Conservation (phyloP, 1,140 invertebrate species). For the Lepidostoma basale region DNA sequence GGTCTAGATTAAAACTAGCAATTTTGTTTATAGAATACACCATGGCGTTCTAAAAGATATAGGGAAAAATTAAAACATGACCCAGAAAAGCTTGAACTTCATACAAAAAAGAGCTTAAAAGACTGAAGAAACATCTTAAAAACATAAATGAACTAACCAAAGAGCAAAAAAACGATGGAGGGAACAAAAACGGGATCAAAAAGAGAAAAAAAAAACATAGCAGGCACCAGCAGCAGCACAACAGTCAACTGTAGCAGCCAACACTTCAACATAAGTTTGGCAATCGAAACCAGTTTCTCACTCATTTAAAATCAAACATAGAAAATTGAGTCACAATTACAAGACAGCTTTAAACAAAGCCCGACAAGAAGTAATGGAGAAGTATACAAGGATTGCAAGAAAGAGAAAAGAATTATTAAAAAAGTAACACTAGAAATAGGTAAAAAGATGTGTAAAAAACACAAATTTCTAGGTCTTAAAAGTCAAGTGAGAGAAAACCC, state of each 20-base stretch:
- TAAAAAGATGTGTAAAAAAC: too few relatives aligned
- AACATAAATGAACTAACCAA: neutral
- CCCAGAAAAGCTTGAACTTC: too few relatives aligned
- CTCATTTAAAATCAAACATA: neutral
- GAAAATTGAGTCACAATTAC: neutral
- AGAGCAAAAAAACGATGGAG: neutral
- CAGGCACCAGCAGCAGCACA: neutral
- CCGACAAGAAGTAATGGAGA: too few relatives aligned
- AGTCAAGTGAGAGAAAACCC: too few relatives aligned
- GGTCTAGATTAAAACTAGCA: neutral
- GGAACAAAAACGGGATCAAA: neutral
- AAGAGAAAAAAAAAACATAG: neutral
- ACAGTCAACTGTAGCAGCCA: neutral
- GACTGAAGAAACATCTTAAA: neutral
- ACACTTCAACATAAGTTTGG: neutral
- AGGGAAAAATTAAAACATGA: neutral
- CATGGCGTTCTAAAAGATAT: neutral
- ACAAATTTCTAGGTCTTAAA: too few relatives aligned
- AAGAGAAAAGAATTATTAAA: too few relatives aligned
- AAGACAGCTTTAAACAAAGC: neutral
- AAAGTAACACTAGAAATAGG: too few relatives aligned
- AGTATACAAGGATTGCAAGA: too few relatives aligned
- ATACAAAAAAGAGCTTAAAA: too few relatives aligned
- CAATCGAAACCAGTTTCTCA: neutral
- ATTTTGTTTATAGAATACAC: neutral